Conservation (phyloP, 1,140 invertebrate species). For the Diorhabda carinulata region DNA sequence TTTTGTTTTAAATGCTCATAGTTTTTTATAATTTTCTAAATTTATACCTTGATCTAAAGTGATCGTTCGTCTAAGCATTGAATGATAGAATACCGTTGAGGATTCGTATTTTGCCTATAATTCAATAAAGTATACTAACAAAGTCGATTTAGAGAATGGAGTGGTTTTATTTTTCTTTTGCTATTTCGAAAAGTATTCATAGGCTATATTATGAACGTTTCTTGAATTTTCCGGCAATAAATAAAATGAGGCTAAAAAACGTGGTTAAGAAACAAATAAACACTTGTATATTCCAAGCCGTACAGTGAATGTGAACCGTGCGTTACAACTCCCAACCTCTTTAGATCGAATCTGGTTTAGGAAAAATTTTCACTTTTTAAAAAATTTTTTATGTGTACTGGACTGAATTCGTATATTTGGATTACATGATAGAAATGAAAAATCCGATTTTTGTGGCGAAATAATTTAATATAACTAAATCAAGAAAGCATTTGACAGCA, state of each 20-base stretch:
- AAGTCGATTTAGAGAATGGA: neutral
- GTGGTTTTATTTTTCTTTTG: neutral
- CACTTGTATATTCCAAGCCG: too few species aligned
- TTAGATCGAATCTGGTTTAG: too few species aligned
- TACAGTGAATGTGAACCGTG: too few species aligned
- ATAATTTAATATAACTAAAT: too few species aligned
- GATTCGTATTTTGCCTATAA: neutral
- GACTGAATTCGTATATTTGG: too few species aligned
- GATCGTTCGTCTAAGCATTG: neutral
- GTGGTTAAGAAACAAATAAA: too few species aligned
- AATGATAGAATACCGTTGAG: neutral
- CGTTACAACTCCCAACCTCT: too few species aligned
- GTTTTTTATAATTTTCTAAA: conserved; percentile 19
- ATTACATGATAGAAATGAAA: too few species aligned
- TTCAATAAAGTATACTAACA: neutral
- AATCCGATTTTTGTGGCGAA: too few species aligned
- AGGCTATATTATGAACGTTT: conserved; percentile 13
- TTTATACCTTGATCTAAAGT: neutral
- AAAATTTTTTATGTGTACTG: too few species aligned
- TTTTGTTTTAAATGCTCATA: conserved; percentile 22
- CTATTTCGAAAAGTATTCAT: neutral
- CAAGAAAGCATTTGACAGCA: too few species aligned
- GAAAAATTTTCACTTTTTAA: too few species aligned
- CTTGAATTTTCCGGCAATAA: conserved; percentile 32
- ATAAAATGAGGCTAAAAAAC: conserved; percentile 22